Conservation (phyloP, 2,888 invertebrate species). For the Agrotis ipsilon region DNA sequence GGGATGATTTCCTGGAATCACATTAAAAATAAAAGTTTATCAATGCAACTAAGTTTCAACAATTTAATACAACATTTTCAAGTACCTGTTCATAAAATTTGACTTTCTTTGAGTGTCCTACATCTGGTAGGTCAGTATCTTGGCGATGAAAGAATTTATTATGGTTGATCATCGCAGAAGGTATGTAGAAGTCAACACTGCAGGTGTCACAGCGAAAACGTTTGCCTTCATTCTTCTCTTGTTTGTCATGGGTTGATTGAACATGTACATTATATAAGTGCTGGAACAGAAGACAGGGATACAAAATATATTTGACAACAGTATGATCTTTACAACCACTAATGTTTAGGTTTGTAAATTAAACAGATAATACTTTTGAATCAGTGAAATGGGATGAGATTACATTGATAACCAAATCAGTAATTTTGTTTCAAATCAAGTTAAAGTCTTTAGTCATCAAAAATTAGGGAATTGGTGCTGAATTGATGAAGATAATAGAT, state of each 20-base stretch:
- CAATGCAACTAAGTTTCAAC: not conserved
- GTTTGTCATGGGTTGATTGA: constrained; percentile 81
- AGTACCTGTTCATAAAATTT: constrained; percentile 81
- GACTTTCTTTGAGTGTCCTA: constrained; percentile 86
- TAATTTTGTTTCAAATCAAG: not conserved
- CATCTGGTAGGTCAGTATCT: constrained; percentile 80
- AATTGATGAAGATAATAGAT: constrained; percentile 9
- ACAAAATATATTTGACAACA: not conserved
- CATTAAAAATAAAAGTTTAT: not conserved
- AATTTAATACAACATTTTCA: not conserved
- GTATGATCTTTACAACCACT: not conserved
- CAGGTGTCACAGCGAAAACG: constrained; percentile 90
- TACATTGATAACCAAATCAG: not conserved
- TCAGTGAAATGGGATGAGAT: not conserved
- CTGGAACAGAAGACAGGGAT: constrained; percentile 73
- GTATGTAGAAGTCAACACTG: constrained; percentile 89
- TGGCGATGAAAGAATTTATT: constrained; percentile 88
- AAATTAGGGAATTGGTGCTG: not conserved
- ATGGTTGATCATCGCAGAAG: constrained; percentile 91
- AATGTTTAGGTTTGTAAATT: not conserved
- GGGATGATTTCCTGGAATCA: constrained; percentile 82
- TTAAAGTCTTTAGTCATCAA: constrained; percentile 1
- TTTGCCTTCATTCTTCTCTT: constrained; percentile 66
- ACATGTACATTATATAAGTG: constrained; percentile 92
- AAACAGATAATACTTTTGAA: not conserved